These are phyloP conservation scores for Eupithecia vulgata DNA, from an alignment of 2,888 invertebrate species.

Conservation along the genomic window DNA sequence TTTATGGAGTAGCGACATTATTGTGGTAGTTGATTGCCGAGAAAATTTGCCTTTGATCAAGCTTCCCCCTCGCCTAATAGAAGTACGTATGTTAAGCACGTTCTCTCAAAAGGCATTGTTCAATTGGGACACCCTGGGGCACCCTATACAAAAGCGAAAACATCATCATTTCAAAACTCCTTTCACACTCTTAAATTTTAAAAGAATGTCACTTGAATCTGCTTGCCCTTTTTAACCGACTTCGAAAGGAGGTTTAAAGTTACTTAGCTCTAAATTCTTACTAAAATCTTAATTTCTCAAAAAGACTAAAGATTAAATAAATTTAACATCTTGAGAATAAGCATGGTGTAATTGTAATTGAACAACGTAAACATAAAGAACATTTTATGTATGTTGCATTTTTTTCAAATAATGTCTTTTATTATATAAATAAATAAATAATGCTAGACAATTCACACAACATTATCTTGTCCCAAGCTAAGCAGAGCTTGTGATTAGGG, in stretches of 20 bases:
- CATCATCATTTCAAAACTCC: not conserved
- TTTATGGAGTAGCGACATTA: not conserved
- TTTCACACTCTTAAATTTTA: not conserved
- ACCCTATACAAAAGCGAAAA: constrained; percentile 44
- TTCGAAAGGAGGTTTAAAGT: not conserved
- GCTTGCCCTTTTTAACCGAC: not conserved
- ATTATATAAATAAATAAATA: no score
- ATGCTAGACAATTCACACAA: no score
- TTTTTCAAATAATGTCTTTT: no score
- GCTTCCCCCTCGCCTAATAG: constrained; percentile 1
- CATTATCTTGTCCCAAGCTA: no score
- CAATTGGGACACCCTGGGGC: constrained; percentile 20
- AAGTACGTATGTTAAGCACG: constrained; percentile 18
- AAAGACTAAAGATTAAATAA: no score
- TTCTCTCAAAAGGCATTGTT: constrained; percentile 30
- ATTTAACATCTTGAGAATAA: no score
- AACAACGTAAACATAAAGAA: no score
- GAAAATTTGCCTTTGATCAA: constrained; percentile 17
- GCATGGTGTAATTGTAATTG: no score
- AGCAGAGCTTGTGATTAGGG: no score
- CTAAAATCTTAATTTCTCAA: no score
- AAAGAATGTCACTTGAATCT: not conserved
- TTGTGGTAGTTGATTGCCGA: constrained; percentile 5
- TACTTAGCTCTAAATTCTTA: no score
- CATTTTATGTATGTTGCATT: no score